phyloP scores from a whole-genome alignment of 2,113 vertebrate genomes.

The Clinocottus analis region DNA sequence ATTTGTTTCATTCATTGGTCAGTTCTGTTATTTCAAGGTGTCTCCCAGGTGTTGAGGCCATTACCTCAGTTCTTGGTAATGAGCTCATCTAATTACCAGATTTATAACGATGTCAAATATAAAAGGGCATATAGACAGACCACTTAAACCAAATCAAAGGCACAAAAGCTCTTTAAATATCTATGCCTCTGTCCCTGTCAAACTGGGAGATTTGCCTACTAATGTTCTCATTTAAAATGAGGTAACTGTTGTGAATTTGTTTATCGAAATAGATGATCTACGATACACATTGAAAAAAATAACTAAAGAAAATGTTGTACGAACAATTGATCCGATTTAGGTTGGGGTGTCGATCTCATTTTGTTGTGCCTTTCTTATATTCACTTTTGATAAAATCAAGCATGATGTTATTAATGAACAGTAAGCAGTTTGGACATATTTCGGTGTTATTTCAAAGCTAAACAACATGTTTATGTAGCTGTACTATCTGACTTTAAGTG shows the following conservation, averaged over 20 bases:
- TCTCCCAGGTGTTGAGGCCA: constrained; percentile 62
- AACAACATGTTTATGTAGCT: constrained; percentile 59
- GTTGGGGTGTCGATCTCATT: constrained; percentile 66
- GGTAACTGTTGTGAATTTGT: constrained; percentile 49
- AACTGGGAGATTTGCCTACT: constrained; percentile 63
- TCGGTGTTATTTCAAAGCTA: constrained; percentile 56
- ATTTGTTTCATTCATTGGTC: constrained; percentile 23
- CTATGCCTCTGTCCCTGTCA: constrained; percentile 68
- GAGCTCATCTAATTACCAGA: constrained; percentile 73
- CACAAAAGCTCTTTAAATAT: constrained; percentile 78
- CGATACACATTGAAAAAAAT: constrained; percentile 5
- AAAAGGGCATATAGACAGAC: constrained; percentile 79
- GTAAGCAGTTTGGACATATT: constrained; percentile 53
- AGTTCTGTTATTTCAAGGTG: constrained; percentile 58
- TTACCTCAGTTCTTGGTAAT: constrained; percentile 62
- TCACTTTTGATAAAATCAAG: constrained; percentile 70
- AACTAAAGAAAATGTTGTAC: constrained; percentile 10
- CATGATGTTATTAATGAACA: constrained; percentile 63
- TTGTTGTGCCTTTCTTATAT: constrained; percentile 80
- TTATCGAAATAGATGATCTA: constrained; percentile 42
- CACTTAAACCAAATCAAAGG: constrained; percentile 82
- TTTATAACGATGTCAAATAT: constrained; percentile 84
- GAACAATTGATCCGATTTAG: constrained; percentile 59
- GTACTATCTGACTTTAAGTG: constrained; percentile 63
- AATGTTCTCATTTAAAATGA: constrained; percentile 66